Base-by-base conservation (phyloP, 1,140 invertebrate species). In the Bradysia coprophila region DNA sequence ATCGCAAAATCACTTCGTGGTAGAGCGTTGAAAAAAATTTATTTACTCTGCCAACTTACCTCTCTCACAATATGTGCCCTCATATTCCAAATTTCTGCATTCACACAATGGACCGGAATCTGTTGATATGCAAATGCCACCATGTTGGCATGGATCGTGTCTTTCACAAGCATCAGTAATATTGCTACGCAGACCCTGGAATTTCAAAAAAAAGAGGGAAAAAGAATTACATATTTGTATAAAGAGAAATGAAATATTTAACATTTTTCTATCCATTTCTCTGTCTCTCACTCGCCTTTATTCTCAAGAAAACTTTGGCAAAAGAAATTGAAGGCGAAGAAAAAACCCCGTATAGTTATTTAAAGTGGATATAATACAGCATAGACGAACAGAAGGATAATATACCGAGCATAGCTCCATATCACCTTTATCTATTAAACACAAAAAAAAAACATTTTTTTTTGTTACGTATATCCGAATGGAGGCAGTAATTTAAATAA, bases 61-160 rank as follows among this genome's bases (percentile, higher is more conserved):
- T 79, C 88, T 84, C 64, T 95, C 88, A 64, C 91, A 95, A 62
- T 80, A 85, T 48, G 81, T 74, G 37, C 92, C 92, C 57, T 91
- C 83, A 61, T 83, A 95, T 56, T 93, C 85, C 9, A 85, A 76
- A 52, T 78, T 79, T 23, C 84, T 69, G 57, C 92, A 96, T 61
- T 96, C 88, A 67, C 92, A 97, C 52, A 87, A 77, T 31, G 90
- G 82, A 13, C 90, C 90, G 44, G 75, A 80, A 65, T 95, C 90
- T 5, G 88, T 93, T 43, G 82, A 88, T 62, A 94, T 90, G 64
- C 91, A 96, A 48, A 88, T 83, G 19, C 90, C 91, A 16, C 81
- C 86, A 55, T 96, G 86, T 59, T 88, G 79, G 64, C 91, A 95
- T 1, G 87, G 88, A 63, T 91, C 85, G 34, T 80, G 75, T 2